Evolutionary conservation across 2,113 vertebrate species (phyloP).

Genomic region (Geococcyx californianus): DNA sequence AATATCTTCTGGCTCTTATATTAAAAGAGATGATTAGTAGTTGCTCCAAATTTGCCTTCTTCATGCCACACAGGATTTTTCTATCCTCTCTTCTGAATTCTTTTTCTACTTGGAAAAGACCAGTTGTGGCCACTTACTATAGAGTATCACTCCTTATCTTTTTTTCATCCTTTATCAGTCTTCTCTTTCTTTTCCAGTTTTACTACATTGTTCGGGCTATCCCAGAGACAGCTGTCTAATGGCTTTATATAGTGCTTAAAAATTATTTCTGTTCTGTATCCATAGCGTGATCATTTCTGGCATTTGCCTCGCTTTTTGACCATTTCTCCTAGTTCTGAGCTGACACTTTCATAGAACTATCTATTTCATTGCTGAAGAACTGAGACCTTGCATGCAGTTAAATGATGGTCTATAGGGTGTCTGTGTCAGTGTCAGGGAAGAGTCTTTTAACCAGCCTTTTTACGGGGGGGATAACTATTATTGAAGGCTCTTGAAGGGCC

Average conservation of each 20-base stretch:
- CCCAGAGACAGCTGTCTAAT: not conserved
- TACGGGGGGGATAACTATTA: not conserved
- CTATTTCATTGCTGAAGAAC: not conserved
- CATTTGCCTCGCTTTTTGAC: not conserved
- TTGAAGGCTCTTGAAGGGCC: not conserved
- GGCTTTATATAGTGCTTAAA: not conserved
- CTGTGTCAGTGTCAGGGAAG: not conserved
- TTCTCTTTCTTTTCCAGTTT: not conserved
- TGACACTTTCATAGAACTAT: not conserved
- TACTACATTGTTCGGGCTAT: not conserved
- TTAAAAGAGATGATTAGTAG: not conserved
- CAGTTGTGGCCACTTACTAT: not conserved
- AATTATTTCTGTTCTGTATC: not conserved
- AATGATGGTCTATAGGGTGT: not conserved
- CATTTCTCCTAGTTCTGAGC: not conserved
- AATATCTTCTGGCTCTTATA: not conserved
- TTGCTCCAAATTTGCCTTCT: not conserved
- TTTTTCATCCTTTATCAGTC: not conserved
- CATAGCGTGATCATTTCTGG: not conserved
- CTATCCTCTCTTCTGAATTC: not conserved
- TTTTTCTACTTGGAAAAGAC: not conserved
- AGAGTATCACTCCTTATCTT: not conserved
- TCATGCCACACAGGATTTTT: not conserved
- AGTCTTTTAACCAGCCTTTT: not conserved
- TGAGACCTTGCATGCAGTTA: not conserved